A percentile compares a stretch with the other conserved stretches of the same genome.
Evolutionary conservation across 2,797 vertebrate species (phyloP).

Genomic region (Sphenopsis melanotis): DNA sequence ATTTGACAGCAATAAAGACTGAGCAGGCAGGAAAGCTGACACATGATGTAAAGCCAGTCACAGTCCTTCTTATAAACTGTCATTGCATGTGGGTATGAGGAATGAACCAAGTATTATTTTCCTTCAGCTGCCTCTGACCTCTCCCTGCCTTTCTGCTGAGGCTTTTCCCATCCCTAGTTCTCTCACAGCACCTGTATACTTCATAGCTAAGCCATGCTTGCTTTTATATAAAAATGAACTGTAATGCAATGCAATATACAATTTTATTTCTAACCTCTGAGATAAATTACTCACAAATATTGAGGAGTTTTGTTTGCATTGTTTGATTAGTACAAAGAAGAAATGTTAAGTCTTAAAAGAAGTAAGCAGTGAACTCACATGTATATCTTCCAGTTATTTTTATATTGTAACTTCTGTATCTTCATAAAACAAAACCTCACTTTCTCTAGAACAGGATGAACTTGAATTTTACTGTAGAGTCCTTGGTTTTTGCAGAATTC

Average conservation of each 20-base stretch:
- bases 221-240: not conserved
- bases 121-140: not conserved
- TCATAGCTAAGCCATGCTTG: not conserved
- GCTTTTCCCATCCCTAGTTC: not conserved
- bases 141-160: not conserved
- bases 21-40: not conserved
- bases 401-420: not conserved
- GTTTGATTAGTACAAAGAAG: not conserved
- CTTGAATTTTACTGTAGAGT: not conserved
- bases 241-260: not conserved
- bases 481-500: not conserved
- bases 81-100: not conserved
- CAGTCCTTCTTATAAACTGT: not conserved
- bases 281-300: not conserved
- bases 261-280: not conserved
- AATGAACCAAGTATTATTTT: not conserved
- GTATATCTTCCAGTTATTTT: not conserved
- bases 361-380: not conserved
- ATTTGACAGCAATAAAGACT: conserved; percentile 22
- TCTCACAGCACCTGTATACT: not conserved
- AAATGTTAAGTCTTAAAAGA: not conserved
- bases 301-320: not conserved
- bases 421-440: not conserved
- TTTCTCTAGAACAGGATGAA: not conserved
- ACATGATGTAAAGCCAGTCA: not conserved